A percentile compares a stretch with the other conserved stretches of the same genome.
phyloP scores from a whole-genome alignment of 2,797 vertebrate species.

The Clamator glandarius region DNA sequence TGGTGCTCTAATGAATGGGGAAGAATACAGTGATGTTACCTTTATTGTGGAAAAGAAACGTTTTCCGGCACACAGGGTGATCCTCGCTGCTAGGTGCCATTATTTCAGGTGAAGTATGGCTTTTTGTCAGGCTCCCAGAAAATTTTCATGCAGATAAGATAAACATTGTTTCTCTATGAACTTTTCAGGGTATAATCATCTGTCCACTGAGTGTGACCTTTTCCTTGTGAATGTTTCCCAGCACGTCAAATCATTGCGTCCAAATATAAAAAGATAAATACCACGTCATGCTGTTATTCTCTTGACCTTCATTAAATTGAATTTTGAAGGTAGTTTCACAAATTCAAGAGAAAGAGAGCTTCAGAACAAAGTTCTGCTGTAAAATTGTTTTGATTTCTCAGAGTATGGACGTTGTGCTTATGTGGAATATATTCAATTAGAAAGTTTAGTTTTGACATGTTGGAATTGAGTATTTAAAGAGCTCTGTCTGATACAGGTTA shows the following conservation, averaged over 20 bases:
- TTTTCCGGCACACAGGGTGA: slow-evolving; percentile 94
- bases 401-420: neutral
- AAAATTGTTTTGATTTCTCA: neutral
- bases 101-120: slow-evolving; percentile 90
- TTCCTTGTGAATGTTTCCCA: slow-evolving; percentile 44
- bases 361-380: neutral
- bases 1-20: slow-evolving; percentile 91
- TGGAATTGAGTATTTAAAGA: neutral
- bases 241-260: slow-evolving; percentile 29
- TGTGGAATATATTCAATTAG: neutral
- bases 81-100: slow-evolving; percentile 95
- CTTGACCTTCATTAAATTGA: slow-evolving; percentile 67
- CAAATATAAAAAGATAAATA: slow-evolving; percentile 50
- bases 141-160: slow-evolving; percentile 45
- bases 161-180: slow-evolving; percentile 39
- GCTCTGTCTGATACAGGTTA: neutral
- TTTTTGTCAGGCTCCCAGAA: slow-evolving; percentile 21
- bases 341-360: slow-evolving; percentile 24
- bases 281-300: slow-evolving; percentile 42
- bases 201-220: slow-evolving; percentile 56
- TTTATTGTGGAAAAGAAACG: slow-evolving; percentile 96
- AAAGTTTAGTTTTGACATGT: neutral
- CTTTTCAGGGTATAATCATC: slow-evolving; percentile 53
- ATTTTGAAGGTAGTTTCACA: slow-evolving; percentile 28
- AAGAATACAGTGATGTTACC: slow-evolving; percentile 97